Evolutionary conservation across 2,113 vertebrate species (phyloP).

Genomic region (Lepisosteus oculatus): DNA sequence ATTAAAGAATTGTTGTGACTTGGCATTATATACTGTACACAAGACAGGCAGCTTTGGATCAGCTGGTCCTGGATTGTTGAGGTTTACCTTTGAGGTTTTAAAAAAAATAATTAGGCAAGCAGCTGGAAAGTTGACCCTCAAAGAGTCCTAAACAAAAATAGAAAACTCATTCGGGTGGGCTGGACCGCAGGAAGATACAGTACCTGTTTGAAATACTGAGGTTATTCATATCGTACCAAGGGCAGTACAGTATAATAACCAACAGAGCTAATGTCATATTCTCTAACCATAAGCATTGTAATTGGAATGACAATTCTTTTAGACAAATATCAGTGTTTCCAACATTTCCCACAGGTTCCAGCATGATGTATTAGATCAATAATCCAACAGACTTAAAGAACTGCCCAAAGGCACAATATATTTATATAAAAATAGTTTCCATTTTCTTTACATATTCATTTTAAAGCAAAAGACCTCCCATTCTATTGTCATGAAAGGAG

Average conservation of each 20-base stretch:
- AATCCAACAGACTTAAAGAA: conserved; percentile 30
- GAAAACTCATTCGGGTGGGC: neutral
- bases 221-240: too few relatives aligned
- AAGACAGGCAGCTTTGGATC: too few relatives aligned
- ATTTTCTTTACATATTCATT: conserved; percentile 23
- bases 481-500: neutral
- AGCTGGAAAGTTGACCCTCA: conserved; percentile 32
- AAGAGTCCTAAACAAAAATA: conserved; percentile 25
- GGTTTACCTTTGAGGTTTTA: too few relatives aligned
- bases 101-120: too few relatives aligned
- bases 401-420: conserved; percentile 39
- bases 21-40: too few relatives aligned
- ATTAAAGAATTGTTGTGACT: too few relatives aligned
- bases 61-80: too few relatives aligned
- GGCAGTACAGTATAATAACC: neutral
- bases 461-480: neutral
- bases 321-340: neutral
- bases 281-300: neutral
- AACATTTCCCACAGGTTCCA: conserved; percentile 4
- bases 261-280: neutral
- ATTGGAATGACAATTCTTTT: conserved; percentile 3
- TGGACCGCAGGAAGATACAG: neutral
- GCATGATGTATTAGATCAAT: conserved; percentile 10
- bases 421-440: conserved; percentile 7
- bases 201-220: neutral